A percentile compares a stretch with the other conserved stretches of the same genome.
phyloP scores from a whole-genome alignment of 2,113 vertebrate species.

The Rhipidura dahli region DNA sequence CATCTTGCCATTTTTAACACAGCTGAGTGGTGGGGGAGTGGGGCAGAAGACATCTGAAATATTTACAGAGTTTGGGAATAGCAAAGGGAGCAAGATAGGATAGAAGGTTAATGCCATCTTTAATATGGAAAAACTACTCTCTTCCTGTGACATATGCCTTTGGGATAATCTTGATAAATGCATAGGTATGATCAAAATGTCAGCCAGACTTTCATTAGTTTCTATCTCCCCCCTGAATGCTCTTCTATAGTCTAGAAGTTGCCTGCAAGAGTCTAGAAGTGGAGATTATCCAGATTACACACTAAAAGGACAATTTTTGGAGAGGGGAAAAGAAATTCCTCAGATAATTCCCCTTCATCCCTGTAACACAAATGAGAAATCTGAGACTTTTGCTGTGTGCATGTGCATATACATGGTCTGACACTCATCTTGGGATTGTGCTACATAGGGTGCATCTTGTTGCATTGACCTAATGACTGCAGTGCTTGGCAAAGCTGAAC shows the following conservation, averaged over 20 bases:
- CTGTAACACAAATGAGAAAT: background rate
- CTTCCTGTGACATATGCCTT: constrained; percentile 70
- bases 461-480: background rate
- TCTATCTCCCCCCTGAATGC: constrained; percentile 64
- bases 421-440: background rate
- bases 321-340: constrained; percentile 19
- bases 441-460: background rate
- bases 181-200: constrained; percentile 75
- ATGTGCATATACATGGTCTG: background rate
- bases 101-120: constrained; percentile 77
- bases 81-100: constrained; percentile 64
- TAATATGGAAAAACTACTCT: constrained; percentile 80
- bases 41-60: constrained; percentile 66
- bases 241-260: constrained; percentile 53
- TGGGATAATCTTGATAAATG: constrained; percentile 78
- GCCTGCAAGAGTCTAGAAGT: constrained; percentile 40
- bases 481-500: background rate
- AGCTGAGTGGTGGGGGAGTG: background rate
- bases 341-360: background rate
- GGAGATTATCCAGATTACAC: background rate
- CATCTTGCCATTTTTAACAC: constrained; percentile 43
- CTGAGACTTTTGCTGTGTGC: background rate
- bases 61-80: constrained; percentile 73
- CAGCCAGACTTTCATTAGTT: constrained; percentile 76
- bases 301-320: constrained; percentile 39